Base-by-base conservation (phyloP, 2,113 vertebrate genomes). In the Nannospalax galili region DNA sequence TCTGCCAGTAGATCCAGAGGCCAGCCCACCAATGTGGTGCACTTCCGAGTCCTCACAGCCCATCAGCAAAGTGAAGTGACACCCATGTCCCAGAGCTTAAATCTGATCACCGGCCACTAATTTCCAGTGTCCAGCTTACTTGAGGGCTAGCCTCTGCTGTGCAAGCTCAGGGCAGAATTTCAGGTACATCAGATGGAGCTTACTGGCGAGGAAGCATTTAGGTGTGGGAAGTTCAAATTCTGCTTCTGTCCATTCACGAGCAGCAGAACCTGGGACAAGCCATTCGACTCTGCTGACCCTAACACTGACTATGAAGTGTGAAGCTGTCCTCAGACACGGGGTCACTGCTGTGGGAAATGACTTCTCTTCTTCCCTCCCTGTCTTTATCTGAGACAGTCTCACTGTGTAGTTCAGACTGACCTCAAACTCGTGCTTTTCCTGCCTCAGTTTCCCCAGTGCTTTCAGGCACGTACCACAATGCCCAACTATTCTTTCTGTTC, bases 11-110 rank as follows among this genome's bases (percentile, higher is more conserved):
- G 30, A n/a, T 72, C 10, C 45, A 48, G 2, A 58, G 58, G 45
- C 72, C n/a, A 4, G n/a, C 5, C 17, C 26, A 37, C 48, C 45
- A 1, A 0, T 19, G 20, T 0, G 32, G 62, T 5, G 69, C 48
- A 1, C 24, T 69, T 42, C 58, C 40, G n/a, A n/a, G n/a, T 69
- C 19, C 5, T 70, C 42, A 64, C 11, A 17, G 48, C 5, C 30
- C 5, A 7, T 32, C 7, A 58, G 70, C 58, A 72, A 72, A 67
- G 28, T 11, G 35, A 42, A 60, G 10, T 45, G 40, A 74, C 0
- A 0, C 17, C 56, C 40, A 30, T 1, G 48, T 67, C 86, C 58
- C 35, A 84, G 79, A n/a, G 42, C 30, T 52, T 73, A 48, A 37
- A 35, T 9, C 69, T 16, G 10, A 64, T 37, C 45, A 52, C 45